Evolutionary conservation across 2,888 invertebrate species (phyloP), one percentile per base, ranked within the genome.

Genomic region (Mesochorus sp.): DNA sequence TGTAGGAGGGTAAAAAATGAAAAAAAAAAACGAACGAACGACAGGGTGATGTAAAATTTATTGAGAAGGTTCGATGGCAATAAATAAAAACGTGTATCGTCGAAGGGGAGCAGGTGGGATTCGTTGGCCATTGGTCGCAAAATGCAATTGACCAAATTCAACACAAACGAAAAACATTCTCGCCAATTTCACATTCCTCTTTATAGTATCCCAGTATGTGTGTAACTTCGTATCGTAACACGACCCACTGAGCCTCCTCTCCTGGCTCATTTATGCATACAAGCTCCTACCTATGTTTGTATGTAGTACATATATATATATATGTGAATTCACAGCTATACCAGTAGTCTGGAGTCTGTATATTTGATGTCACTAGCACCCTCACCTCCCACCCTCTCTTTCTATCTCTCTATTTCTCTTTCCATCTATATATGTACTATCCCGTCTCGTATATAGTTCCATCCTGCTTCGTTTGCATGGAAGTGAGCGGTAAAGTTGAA

Each of bases 401-500:
- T 14, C 12, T 21, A 3, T 21, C 24, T 47, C 37, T 2, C 37
- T 12, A 28, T 28, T 34, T 28, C 14, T 44, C 17, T 34, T 5
- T 4, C 3, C 49, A n/a, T n/a, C n/a, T n/a, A n/a, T n/a, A n/a
- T n/a, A n/a, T 21, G 2, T 24, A 59, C 28, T 17, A 28, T 21
- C 47, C 49, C 49, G 17, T 62, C 39, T 42, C 24, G 17, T 14
- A 10, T 8, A 44, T 67, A 51, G 57, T 57, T 73, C 67, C 61
- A 59, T 34, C 76, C 68, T 70, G 77, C 79, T 78, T 81, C 72
- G 82, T 82, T 86, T 84, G 76, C 74, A 74, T 66, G 72, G 79
- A 62, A 80, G 80, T 64, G 81, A 80, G 70, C 64, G 68, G 70
- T 75, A 79, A 79, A 77, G 78, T 80, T 85, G 83, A 86, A 85